Evolutionary conservation across 2,888 invertebrate genomes (phyloP), one percentile per base, ranked within the genome.

Genomic region (Drosophila percnosoma): DNA sequence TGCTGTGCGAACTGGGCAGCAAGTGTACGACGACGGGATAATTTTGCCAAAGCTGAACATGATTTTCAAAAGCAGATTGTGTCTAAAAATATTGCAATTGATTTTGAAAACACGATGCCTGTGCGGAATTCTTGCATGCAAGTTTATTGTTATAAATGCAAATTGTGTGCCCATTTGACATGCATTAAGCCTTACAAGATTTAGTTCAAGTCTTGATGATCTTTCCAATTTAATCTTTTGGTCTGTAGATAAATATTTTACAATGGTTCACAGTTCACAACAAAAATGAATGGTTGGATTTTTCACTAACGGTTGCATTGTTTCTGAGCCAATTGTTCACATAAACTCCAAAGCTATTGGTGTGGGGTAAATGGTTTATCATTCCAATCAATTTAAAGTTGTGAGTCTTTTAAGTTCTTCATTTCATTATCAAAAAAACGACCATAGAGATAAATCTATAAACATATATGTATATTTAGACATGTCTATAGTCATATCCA

Each of bases 211-310:
- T 38, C 3, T 18, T 1, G 7, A 15, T 18, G 1, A 7, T 6
- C 7, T 38, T 45, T 45, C 2, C n/a, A n/a, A 40, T 4, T 1
- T 42, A 42, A 21, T 21, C 6, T 1, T 11, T 11, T 42, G n/a
- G 6, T 11, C 6, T 8, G 4, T 24, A 7, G 13, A 45, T 13
- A 13, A 6, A 4, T 40, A n/a, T 40, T n/a, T 40, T 2, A 10
- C 0, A 5, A n/a, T 38, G 10, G 18, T 18, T 38, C 4, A 38
- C 18, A 18, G 8, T 18, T 4, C 2, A 40, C 6, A 21, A 13
- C 6, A 42, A 42, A 40, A 48, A 15, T 48, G 4, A 24, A 8
- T 48, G 15, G 7, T 13, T 11, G 58, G 29, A 75, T 54, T 75
- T 64, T 36, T 49, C 11, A n/a, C 29, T 21, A 33, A 15, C 40